phyloP scores from a whole-genome alignment of 2,113 vertebrate genomes.

The Scomber scombrus region DNA sequence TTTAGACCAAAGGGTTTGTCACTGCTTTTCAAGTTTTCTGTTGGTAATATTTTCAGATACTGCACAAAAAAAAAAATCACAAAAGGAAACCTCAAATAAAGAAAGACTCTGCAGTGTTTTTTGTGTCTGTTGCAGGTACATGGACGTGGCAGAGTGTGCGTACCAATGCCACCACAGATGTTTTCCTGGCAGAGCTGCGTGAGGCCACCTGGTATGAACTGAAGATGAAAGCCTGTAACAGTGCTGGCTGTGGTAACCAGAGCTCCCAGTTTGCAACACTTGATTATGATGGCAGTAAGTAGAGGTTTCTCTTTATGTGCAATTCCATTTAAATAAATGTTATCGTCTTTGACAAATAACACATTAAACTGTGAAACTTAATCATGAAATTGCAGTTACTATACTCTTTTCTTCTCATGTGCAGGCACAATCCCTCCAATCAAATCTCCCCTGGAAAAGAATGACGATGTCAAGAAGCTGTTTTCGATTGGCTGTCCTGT shows the following conservation, averaged over 20 bases:
- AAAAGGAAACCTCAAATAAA: background rate
- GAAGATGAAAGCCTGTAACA: slow-evolving; percentile 98
- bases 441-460: slow-evolving; percentile 94
- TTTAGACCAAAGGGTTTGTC: slow-evolving; percentile 91
- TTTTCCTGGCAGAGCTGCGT: slow-evolving; percentile 94
- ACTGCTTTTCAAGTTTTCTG: background rate
- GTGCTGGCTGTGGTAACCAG: slow-evolving; percentile 97
- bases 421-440: slow-evolving; percentile 97
- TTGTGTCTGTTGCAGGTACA: slow-evolving; percentile 78
- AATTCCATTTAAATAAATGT: background rate
- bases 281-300: slow-evolving; percentile 98
- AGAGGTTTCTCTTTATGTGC: background rate
- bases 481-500: slow-evolving; percentile 97
- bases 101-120: background rate
- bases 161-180: slow-evolving; percentile 92
- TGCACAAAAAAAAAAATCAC: background rate
- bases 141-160: slow-evolving; percentile 95
- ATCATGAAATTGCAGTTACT: background rate
- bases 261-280: slow-evolving; percentile 95
- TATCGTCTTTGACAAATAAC: background rate
- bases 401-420: background rate
- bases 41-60: background rate
- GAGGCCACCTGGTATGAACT: slow-evolving; percentile 99
- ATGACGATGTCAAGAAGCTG: slow-evolving; percentile 96
- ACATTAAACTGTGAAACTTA: background rate